Conservation (phyloP, 2,888 invertebrate species). For the Criorhina ranunculi region DNA sequence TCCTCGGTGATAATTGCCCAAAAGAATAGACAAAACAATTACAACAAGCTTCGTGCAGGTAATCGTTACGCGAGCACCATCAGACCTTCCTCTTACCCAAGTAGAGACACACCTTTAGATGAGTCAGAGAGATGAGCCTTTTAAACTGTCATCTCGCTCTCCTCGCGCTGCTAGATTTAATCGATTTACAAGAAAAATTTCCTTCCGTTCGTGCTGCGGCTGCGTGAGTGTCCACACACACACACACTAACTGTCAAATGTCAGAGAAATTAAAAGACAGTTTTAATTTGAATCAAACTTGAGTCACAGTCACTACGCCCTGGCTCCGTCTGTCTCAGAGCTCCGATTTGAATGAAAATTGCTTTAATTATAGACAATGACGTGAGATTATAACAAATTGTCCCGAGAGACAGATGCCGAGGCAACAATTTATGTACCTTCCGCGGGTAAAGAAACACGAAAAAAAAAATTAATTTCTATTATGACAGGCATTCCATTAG, state of each 20-base stretch:
- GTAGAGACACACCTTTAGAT: conserved; percentile 35
- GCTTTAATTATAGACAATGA: conserved; percentile 50
- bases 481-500: conserved; percentile 69
- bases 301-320: background rate
- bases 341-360: conserved; percentile 35
- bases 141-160: conserved; percentile 54
- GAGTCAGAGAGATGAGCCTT: background rate
- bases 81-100: conserved; percentile 2
- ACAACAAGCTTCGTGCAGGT: conserved; percentile 62
- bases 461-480: conserved; percentile 53
- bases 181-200: conserved; percentile 61
- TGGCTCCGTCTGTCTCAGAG: background rate
- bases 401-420: background rate
- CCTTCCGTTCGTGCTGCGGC: conserved; percentile 49
- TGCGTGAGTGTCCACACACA: too few species aligned
- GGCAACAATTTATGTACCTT: background rate
- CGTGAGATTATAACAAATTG: conserved; percentile 35
- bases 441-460: background rate
- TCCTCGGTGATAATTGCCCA: conserved; percentile 59
- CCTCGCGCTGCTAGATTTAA: conserved; percentile 54
- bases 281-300: conserved; percentile 36
- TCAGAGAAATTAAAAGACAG: conserved; percentile 50
- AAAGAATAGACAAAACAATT: conserved; percentile 62
- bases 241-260: conserved; percentile 26
- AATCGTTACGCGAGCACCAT: conserved; percentile 54